Evolutionary conservation across 2,113 vertebrate genomes (phyloP), one percentile per base, ranked within the genome.

Genomic region (Catagonus wagneri): DNA sequence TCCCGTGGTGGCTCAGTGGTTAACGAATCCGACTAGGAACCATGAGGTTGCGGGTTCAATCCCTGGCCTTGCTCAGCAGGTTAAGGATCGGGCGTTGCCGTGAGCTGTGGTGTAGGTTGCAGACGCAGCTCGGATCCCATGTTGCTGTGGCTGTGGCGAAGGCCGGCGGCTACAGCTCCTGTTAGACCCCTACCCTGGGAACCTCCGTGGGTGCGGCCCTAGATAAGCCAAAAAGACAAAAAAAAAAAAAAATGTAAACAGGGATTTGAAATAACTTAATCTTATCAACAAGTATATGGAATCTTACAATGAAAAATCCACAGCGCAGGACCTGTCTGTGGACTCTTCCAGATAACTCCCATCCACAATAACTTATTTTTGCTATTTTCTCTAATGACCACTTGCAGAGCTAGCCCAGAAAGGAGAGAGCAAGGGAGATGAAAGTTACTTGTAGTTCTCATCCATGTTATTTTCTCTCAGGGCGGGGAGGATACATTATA

Each of bases 401-500:
- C 34, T 39, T 65, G 6, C 13, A 71, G 56, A 72, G 10, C 60
- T 90, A 85, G 54, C 36, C 27, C 44, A 58, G 27, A 85, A 68
- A 69, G 84, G 12, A 17, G 20, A 13, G 22, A 13, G 17, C 3
- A 6, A 20, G 1, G 20, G 44, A 20, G 7, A 65, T 11, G 34
- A 83, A 76, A 83, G 44, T 6, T 32, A 29, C 29, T 25, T 63
- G 4, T 79, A 10, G 34, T 60, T 23, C 52, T 94, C 25, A 13
- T 52, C 60, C 16, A 36, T 25, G 4, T 36, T 92, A 32, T 29
- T 13, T 56, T 75, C 23, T 84, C 15, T 27, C 6, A 23, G 66
- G 19, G 0, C 0, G 0, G 12, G 12, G 12, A 11, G 52, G 63
- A 50, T 56, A 61, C 13, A 12, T 87, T 34, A 16, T 79, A 54